Conservation (phyloP, 2,113 vertebrate species). For the Corvus moneduloides region DNA sequence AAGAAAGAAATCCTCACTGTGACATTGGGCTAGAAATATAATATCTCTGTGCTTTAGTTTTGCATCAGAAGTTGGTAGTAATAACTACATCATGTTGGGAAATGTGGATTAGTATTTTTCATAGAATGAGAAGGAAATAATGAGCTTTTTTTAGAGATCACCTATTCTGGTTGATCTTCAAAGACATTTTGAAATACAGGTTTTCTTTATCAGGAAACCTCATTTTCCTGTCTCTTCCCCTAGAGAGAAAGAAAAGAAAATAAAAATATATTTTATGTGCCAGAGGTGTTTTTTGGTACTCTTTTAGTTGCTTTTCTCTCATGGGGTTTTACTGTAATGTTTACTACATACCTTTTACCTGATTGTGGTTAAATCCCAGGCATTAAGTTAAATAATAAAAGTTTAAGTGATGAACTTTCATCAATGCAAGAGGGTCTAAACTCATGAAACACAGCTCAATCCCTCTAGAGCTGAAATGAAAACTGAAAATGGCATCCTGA, state of each 20-base stretch:
- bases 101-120: not conserved
- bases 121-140: not conserved
- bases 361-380: not conserved
- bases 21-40: not conserved
- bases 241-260: not conserved
- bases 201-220: not conserved
- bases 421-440: not conserved
- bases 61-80: not conserved
- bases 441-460: fast-evolving
- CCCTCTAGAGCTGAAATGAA: not conserved
- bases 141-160: not conserved
- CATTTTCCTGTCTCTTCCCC: not conserved
- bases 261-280: not conserved
- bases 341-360: not conserved
- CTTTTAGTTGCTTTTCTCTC: not conserved
- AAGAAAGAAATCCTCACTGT: not conserved
- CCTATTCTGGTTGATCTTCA: not conserved
- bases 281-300: fast-evolving
- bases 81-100: not conserved
- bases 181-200: not conserved
- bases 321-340: not conserved
- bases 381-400: not conserved
- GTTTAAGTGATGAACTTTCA: not conserved
- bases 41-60: not conserved
- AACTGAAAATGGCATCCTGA: not conserved